Evolutionary conservation across 2,797 vertebrate species (phyloP).

Genomic region (Sebastes matsubarae): DNA sequence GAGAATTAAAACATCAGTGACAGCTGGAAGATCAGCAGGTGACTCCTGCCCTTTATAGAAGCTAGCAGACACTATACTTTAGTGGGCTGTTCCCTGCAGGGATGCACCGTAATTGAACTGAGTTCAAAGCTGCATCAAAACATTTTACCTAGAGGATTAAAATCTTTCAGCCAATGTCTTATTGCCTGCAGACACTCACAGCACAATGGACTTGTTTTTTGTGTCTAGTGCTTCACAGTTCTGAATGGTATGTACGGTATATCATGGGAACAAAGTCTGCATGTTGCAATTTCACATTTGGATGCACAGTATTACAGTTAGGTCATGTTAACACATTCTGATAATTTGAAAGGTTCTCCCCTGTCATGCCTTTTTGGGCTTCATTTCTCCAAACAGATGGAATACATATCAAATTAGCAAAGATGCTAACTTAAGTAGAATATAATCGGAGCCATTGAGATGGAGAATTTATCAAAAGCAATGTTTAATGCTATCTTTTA

Average conservation of each 20-base stretch:
- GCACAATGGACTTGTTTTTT: background rate
- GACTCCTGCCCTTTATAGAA: background rate
- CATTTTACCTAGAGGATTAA: background rate
- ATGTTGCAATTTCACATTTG: background rate
- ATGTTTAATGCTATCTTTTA: background rate
- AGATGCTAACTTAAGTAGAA: background rate
- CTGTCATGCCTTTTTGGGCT: background rate
- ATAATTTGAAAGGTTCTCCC: background rate
- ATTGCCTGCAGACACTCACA: background rate
- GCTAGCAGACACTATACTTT: background rate
- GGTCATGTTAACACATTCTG: background rate
- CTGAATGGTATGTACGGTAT: background rate
- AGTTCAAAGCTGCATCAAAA: background rate
- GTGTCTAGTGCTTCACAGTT: background rate
- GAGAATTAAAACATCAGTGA: background rate
- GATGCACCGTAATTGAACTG: background rate
- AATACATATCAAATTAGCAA: background rate
- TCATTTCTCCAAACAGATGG: background rate
- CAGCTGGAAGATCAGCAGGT: background rate
- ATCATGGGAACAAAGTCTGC: background rate
- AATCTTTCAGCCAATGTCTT: background rate
- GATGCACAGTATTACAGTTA: background rate
- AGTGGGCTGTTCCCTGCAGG: background rate
- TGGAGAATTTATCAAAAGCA: background rate
- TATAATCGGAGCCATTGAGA: background rate